Conservation (phyloP, 2,888 invertebrate species). For the Tetramorium bicarinatum region DNA sequence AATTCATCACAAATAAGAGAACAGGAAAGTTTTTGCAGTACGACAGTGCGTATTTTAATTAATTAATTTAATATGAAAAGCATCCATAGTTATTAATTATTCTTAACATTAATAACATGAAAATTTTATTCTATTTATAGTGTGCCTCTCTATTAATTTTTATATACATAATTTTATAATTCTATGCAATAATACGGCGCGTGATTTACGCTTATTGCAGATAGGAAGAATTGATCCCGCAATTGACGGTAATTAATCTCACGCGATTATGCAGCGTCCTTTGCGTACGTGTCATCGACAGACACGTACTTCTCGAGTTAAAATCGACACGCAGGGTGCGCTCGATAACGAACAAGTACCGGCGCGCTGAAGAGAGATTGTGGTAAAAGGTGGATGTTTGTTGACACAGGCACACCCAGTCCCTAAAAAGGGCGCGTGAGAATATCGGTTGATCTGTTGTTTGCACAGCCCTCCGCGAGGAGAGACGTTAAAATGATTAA, state of each 20-base stretch:
- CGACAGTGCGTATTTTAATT: background rate
- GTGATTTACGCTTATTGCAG: constrained; percentile 26
- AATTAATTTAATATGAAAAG: background rate
- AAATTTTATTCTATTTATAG: background rate
- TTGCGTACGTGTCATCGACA: constrained; percentile 30
- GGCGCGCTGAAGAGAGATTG: constrained; percentile 16
- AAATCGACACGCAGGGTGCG: constrained; percentile 30
- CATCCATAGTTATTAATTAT: background rate
- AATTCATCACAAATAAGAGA: background rate
- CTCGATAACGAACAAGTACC: constrained; percentile 29
- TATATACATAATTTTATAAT: background rate
- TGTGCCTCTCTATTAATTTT: background rate
- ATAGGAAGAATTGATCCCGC: constrained; percentile 10
- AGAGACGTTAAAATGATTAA: constrained; percentile 70
- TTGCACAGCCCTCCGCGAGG: constrained; percentile 66
- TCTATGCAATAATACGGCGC: background rate
- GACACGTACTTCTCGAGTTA: constrained; percentile 9
- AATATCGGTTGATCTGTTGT: constrained; percentile 65
- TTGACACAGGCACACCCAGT: constrained; percentile 46
- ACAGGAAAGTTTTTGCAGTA: background rate
- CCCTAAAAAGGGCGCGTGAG: constrained; percentile 39
- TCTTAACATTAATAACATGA: background rate
- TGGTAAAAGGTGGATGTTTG: constrained; percentile 42
- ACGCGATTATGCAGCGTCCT: constrained; percentile 4
- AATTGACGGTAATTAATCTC: constrained; percentile 41